Evolutionary conservation across 2,888 invertebrate species (phyloP).

Genomic region (Bellardia bayeri): DNA sequence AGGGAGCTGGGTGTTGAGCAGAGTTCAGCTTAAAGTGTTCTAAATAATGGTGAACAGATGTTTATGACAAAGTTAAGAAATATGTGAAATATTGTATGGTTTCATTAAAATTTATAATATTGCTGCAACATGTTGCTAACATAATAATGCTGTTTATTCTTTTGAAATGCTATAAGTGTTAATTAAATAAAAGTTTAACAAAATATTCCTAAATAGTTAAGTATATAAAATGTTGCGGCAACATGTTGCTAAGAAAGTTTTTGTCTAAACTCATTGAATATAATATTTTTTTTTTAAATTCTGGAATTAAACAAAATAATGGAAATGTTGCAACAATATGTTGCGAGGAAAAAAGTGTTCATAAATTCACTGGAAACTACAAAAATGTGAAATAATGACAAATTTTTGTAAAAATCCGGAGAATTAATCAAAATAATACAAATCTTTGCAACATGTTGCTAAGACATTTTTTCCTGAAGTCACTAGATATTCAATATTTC

Average conservation of each 20-base stretch:
- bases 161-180: neutral
- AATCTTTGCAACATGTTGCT: constrained; percentile 25
- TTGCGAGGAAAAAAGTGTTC: neutral
- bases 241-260: neutral
- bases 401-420: too few relatives aligned
- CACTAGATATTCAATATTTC: too few relatives aligned
- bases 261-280: too few relatives aligned
- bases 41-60: neutral
- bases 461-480: neutral
- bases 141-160: neutral
- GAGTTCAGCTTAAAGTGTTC: too few relatives aligned
- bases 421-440: neutral
- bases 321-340: neutral
- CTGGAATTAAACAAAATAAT: too few relatives aligned
- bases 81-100: neutral
- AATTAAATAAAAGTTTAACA: neutral
- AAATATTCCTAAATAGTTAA: neutral
- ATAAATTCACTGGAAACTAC: too few relatives aligned
- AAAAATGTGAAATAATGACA: too few relatives aligned
- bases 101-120: neutral
- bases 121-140: neutral
- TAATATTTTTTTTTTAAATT: too few relatives aligned
- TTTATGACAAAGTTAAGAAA: neutral
- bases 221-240: neutral
- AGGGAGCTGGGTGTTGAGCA: too few relatives aligned